Percentiles rank a stretch among this genome's conserved stretches.
These are phyloP conservation scores for Coelopa pilipes DNA, from an alignment of 2,888 invertebrate species.

Conservation along the genomic window DNA sequence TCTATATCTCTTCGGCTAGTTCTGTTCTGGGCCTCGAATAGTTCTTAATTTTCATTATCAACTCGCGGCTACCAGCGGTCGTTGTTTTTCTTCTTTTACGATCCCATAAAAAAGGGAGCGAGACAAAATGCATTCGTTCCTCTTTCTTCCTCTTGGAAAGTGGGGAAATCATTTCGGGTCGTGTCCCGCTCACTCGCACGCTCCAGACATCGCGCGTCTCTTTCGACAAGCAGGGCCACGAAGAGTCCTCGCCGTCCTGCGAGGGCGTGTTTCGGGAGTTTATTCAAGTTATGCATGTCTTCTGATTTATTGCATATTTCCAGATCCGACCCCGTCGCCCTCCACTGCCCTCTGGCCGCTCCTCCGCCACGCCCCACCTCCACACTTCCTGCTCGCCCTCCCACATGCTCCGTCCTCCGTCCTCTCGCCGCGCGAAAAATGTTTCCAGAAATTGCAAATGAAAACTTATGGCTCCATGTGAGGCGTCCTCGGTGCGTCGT, in stretches of 20 bases:
- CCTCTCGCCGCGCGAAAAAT: background rate
- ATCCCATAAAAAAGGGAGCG: background rate
- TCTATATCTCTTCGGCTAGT: no score
- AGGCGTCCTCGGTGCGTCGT: background rate
- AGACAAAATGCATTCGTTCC: no score
- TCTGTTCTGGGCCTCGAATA: background rate
- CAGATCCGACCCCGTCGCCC: background rate
- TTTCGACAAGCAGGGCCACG: no score
- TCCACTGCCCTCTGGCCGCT: no score
- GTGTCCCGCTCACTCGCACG: no score
- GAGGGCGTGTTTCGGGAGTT: background rate
- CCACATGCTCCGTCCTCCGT: no score
- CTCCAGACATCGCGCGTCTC: no score
- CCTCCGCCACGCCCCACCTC: no score
- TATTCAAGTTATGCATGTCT: constrained; percentile 44
- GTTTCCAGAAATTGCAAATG: constrained; percentile 41
- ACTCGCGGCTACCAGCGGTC: background rate
- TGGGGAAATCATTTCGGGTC: no score
- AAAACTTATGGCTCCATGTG: constrained; percentile 47
- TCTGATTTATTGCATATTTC: constrained; percentile 46
- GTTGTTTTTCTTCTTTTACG: background rate
- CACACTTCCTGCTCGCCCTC: no score
- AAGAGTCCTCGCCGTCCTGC: no score
- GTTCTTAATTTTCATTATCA: constrained; percentile 12
- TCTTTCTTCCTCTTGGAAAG: no score